phyloP scores from a whole-genome alignment of 37 sponge, comb jelly and placozoan species.

The Theonella swinhoei region DNA sequence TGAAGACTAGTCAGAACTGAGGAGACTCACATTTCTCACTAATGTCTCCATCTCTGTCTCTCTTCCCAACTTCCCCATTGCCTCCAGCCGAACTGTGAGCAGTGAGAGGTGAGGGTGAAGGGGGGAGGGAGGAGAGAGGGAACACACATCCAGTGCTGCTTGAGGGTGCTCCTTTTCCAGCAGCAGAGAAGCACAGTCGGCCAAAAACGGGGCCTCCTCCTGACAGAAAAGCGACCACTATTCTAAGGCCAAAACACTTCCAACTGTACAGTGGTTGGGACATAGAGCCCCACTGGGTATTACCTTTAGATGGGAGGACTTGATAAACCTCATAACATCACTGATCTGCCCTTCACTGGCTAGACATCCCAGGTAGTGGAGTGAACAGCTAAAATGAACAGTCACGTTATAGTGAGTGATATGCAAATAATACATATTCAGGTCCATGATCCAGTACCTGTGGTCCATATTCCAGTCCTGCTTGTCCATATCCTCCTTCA shows the following conservation, averaged over 20 bases:
- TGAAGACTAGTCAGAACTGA: not conserved
- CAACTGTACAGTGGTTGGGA: no score
- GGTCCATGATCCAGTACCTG: no score
- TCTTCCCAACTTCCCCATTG: not conserved
- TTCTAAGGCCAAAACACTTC: no score
- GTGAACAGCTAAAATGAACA: not conserved
- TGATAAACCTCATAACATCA: not conserved
- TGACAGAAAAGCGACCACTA: not conserved
- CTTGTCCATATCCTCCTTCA: constrained; percentile 29
- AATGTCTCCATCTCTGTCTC: not conserved
- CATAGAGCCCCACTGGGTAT: no score
- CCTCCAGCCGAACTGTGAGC: not conserved
- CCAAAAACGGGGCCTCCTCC: not conserved
- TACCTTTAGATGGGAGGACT: not conserved
- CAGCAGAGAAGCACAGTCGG: not conserved
- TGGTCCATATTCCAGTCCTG: constrained; percentile 7
- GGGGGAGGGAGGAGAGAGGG: not conserved
- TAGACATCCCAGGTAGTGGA: not conserved
- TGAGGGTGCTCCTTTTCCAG: not conserved
- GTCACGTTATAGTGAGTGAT: no score
- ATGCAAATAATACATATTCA: no score
- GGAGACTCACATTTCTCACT: not conserved
- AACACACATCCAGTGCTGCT: constrained; percentile 6
- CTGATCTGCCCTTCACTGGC: not conserved
- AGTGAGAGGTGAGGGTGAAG: not conserved